Conservation (phyloP, 2,797 vertebrate genomes). For the Sardinella longiceps region DNA sequence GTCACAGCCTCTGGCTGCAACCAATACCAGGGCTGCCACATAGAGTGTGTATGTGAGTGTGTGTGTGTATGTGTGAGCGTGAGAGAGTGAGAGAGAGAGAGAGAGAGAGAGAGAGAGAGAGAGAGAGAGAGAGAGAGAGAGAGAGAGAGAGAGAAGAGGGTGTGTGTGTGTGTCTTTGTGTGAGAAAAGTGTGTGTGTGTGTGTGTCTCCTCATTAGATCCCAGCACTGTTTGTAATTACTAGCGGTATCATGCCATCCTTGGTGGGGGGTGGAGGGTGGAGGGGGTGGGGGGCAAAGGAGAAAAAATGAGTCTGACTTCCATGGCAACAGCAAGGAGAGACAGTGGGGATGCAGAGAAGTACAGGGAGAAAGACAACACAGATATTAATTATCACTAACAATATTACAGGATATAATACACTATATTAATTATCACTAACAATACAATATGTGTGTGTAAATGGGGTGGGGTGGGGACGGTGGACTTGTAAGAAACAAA, state of each 20-base stretch:
- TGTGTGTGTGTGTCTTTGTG: not conserved
- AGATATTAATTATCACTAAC: not conserved
- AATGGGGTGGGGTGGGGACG: not conserved
- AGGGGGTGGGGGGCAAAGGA: not conserved
- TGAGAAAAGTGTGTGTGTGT: constrained; percentile 12
- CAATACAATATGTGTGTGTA: not conserved
- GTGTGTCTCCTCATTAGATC: not conserved
- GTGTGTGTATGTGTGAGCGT: constrained; percentile 15
- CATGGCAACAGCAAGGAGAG: not conserved
- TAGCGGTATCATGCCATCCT: not conserved
- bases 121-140: too few relatives aligned
- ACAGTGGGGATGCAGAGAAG: not conserved
- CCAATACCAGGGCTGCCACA: not conserved
- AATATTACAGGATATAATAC: too few relatives aligned
- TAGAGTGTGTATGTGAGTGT: not conserved
- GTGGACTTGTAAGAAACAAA: not conserved
- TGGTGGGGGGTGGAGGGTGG: not conserved
- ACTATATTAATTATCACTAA: not conserved
- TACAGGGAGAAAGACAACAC: not conserved
- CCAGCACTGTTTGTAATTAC: constrained; percentile 1
- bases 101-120: too few relatives aligned
- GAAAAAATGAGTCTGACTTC: not conserved
- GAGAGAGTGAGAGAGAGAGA: too few relatives aligned
- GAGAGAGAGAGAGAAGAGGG: too few relatives aligned
- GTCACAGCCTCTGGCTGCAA: not conserved